Base-by-base conservation (phyloP, 2,797 vertebrate genomes). In the Eulemur albifrons region DNA sequence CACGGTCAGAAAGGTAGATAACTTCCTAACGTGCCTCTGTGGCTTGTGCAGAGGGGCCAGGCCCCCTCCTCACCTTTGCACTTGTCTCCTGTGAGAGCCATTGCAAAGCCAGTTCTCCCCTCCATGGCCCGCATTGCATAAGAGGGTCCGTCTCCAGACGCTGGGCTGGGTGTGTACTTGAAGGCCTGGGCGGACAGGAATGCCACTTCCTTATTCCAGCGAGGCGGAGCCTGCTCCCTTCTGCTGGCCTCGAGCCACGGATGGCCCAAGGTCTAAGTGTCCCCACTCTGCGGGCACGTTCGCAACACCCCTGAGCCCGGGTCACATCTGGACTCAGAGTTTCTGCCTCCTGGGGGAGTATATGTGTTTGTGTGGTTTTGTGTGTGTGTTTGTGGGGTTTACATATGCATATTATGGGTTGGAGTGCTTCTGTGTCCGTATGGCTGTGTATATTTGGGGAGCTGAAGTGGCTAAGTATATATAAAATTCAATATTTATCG, bases 131-230 rank as follows among this genome's bases (percentile, higher is more conserved):
- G 48, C 7, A 3, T 54, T 93, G 85, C 93, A 21, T 23, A 63
- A 40, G 12, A n/a, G 27, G 8, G 12, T n/a, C 61, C 25, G 13
- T 76, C 48, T 81, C 69, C 76, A 54, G 81, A 79, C 10, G 38
- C 54, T 32, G 40, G 52, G 54, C n/a, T 59, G 38, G 52, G 40
- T 93, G 97, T 96, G 96, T 90, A 81, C 70, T 69, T 48, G 67
- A 84, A 65, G 70, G 57, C 70, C 54, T 80, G 76, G 61, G 54
- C 87, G 91, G 81, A 95, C 48, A 94, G 87, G 76, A 89, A 96
- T 88, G 91, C 88, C 89, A 85, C 87, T 97, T 96, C 89, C 95
- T 87, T 69, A 77, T 88, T 92, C 83, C 92, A 94, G 80, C 76
- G 67, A 50, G 93, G 95, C 93, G 40, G 48, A 4, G 30, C 83